Evolutionary conservation across 2,113 vertebrate species (phyloP).

Genomic region (Oryzias woworae): DNA sequence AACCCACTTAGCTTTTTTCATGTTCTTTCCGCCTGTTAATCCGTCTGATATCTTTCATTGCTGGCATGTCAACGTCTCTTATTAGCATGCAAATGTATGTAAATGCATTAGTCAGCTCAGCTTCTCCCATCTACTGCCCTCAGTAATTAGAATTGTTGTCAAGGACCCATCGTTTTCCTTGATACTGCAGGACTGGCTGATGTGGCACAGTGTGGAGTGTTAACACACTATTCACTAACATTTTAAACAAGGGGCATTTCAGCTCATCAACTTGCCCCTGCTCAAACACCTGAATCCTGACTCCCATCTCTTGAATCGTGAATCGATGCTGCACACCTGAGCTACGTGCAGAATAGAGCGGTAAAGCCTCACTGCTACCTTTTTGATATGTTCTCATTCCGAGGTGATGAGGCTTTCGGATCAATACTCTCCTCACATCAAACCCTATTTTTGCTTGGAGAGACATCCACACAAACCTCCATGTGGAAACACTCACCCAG

Average conservation of each 20-base stretch:
- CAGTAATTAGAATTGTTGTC: conserved; percentile 58
- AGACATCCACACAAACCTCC: conserved; percentile 28
- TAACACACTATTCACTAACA: conserved; percentile 27
- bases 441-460: conserved; percentile 50
- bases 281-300: conserved; percentile 52
- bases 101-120: conserved; percentile 58
- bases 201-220: conserved; percentile 15
- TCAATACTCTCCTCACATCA: conserved; percentile 65
- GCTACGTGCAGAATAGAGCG: conserved; percentile 29
- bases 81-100: conserved; percentile 76
- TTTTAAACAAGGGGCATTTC: conserved; percentile 36
- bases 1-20: background rate
- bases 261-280: conserved; percentile 12
- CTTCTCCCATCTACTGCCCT: conserved; percentile 55
- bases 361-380: conserved; percentile 9
- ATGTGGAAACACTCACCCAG: conserved; percentile 19
- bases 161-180: conserved; percentile 44
- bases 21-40: conserved; percentile 32
- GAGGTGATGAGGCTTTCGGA: conserved; percentile 61
- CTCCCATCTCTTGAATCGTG: conserved; percentile 43
- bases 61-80: conserved; percentile 52
- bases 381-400: conserved; percentile 51
- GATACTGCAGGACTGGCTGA: conserved; percentile 33
- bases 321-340: conserved; percentile 49
- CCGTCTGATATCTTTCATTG: conserved; percentile 44